A percentile compares a stretch with the other conserved stretches of the same genome.
Evolutionary conservation across 2,797 vertebrate genomes (phyloP).

Genomic region (Enteromius radiatus): DNA sequence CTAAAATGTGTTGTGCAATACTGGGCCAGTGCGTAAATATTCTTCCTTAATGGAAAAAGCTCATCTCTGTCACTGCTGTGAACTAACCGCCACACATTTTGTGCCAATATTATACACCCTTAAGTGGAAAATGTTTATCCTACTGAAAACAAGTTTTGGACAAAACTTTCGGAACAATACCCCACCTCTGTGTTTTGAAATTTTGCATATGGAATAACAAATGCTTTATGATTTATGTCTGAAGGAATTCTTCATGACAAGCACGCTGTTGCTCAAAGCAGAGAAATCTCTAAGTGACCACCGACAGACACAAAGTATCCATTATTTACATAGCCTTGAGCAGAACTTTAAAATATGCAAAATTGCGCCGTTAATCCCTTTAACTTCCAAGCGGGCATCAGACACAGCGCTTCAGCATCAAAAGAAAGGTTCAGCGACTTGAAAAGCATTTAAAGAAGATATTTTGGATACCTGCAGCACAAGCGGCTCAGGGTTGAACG

Average conservation of each 20-base stretch:
- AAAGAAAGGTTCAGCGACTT: background rate
- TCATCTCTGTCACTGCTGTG: background rate
- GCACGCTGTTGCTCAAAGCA: constrained; percentile 17
- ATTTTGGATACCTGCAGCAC: constrained; percentile 86
- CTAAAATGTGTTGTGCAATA: background rate
- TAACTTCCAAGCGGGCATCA: constrained; percentile 5
- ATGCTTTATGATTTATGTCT: constrained; percentile 4
- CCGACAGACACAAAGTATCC: constrained; percentile 12
- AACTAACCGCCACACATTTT: background rate
- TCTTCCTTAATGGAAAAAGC: background rate
- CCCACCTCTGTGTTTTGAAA: background rate
- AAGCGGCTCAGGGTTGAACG: constrained; percentile 93
- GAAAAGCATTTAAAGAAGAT: background rate
- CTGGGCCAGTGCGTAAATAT: background rate
- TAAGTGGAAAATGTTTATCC: no score
- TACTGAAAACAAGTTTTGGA: background rate
- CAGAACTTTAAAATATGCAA: constrained; percentile 44
- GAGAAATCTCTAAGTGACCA: constrained; percentile 40
- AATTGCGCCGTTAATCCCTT: constrained; percentile 26
- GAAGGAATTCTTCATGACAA: constrained; percentile 22
- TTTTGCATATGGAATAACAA: background rate
- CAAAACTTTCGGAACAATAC: background rate
- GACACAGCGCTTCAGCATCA: constrained; percentile 3
- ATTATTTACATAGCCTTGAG: constrained; percentile 39
- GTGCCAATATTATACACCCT: background rate